Conservation (phyloP, 2,113 vertebrate species). For the Ophiodon elongatus region DNA sequence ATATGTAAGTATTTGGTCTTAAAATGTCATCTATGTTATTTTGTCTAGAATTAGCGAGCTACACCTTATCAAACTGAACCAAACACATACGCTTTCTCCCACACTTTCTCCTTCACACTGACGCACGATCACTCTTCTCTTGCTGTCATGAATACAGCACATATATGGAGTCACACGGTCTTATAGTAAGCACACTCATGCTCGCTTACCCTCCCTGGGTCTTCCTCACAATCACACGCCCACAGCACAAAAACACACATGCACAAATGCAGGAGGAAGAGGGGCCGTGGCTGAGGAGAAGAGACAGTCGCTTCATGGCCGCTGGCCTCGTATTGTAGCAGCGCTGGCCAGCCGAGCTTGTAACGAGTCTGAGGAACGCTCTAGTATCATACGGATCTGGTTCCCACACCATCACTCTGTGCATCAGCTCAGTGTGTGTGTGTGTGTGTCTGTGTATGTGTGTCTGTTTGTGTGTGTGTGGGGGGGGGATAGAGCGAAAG, state of each 20-base stretch:
- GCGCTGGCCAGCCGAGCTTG: constrained; percentile 53
- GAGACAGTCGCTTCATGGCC: constrained; percentile 77
- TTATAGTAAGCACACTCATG: constrained; percentile 17
- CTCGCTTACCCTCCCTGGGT: constrained; percentile 7
- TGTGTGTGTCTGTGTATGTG: constrained; percentile 9
- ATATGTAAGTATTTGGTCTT: not conserved
- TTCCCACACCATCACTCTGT: constrained; percentile 57
- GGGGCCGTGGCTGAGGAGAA: constrained; percentile 62
- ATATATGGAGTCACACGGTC: constrained; percentile 29
- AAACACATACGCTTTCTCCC: not conserved
- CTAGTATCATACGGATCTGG: constrained; percentile 66
- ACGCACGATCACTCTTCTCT: not conserved
- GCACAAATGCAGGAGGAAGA: constrained; percentile 29
- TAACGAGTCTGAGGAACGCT: constrained; percentile 71
- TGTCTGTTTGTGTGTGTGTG: constrained; percentile 13
- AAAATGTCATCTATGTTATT: not conserved
- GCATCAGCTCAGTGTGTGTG: constrained; percentile 42
- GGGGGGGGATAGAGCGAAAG: not conserved
- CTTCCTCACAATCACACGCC: constrained; percentile 17
- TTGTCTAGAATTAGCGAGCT: not conserved
- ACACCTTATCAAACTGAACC: not conserved
- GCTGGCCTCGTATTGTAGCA: constrained; percentile 56
- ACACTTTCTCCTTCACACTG: constrained; percentile 10
- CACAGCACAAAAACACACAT: constrained; percentile 44
- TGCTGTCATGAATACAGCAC: constrained; percentile 33